Base-by-base conservation (phyloP, 2,888 invertebrate genomes). In the Poecilus cupreus region DNA sequence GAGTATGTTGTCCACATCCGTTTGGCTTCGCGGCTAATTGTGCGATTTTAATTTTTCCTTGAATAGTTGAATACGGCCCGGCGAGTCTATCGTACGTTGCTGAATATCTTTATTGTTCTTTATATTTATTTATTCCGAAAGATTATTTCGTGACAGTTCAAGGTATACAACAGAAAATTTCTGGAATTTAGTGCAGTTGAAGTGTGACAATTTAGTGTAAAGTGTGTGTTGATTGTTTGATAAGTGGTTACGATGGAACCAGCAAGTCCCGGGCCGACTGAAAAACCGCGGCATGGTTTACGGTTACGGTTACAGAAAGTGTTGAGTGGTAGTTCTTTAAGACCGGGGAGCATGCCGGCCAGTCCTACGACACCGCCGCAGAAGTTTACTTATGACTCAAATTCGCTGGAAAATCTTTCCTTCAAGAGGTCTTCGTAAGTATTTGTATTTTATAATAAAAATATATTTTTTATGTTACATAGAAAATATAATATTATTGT, bases 351-450 rank as follows among this genome's bases (percentile, higher is more conserved):
- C 18, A 57, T 16, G 6, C 51, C 80, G 1, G 1, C 70, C 6
- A 80, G 80, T 54, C 78, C 78, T 0, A 78, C 78, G n/a, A 49
- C 64, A 13, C 20, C 78, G 5, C 80, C 80, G 4, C 70, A 80
- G 37, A 70, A 49, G 11, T 80, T 80, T 54, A 32, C 32, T 37
- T 80, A 80, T 80, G 70, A 72, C n/a, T 32, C 51, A 16, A 37
- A 72, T 10, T 54, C 54, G 2, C 22, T 70, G 32, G 80, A 80
- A 16, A 54, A 70, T 43, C n/a, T 68, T 8, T 10, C 46, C 20
- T 72, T n/a, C 39, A 54, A 18, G 18, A 70, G 54, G 72, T 54
- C 49, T 54, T 51, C 54, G 80, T 80, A 80, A 80, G 72, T 80
- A 32, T 32, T 8, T 32, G 32, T 6, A 32, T 32, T 32, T 1